Evolutionary conservation across 2,888 invertebrate species (phyloP).

Genomic region (Drosophila ustulata): DNA sequence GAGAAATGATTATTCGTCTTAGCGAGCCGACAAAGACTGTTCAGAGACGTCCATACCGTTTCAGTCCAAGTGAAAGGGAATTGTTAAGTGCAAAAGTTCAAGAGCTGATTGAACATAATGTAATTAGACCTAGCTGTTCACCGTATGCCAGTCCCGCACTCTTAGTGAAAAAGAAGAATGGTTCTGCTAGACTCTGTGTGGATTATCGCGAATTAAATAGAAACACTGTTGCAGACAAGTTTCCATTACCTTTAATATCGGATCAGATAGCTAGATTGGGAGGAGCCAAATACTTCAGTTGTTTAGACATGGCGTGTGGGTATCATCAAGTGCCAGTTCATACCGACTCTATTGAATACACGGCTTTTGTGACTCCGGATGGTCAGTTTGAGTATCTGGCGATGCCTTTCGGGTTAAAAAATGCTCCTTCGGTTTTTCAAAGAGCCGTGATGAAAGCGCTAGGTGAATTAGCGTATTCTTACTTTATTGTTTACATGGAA

Average conservation of each 20-base stretch:
- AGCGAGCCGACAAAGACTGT: slow-evolving; percentile 2
- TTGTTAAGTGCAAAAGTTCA: not conserved
- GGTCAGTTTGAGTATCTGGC: not conserved
- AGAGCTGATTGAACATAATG: slow-evolving; percentile 1
- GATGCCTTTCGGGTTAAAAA: not conserved
- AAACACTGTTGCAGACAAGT: slow-evolving; percentile 20
- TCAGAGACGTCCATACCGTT: slow-evolving; percentile 6
- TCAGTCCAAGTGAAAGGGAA: slow-evolving; percentile 2
- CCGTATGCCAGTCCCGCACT: slow-evolving; percentile 10
- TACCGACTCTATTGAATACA: not conserved
- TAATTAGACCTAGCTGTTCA: slow-evolving; percentile 6
- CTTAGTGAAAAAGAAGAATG: slow-evolving; percentile 18
- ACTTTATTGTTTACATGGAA: too few relatives aligned
- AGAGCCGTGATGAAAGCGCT: not conserved
- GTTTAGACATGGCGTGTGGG: not conserved
- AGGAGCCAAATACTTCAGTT: not conserved
- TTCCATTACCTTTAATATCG: slow-evolving; percentile 5
- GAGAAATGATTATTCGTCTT: slow-evolving; percentile 3
- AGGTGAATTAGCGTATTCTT: not conserved
- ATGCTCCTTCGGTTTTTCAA: slow-evolving; percentile 4
- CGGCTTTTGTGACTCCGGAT: not conserved
- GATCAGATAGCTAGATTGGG: slow-evolving; percentile 16
- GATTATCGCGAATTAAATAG: slow-evolving; percentile 23
- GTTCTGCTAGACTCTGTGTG: slow-evolving; percentile 13
- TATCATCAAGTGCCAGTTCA: not conserved